These are phyloP conservation scores for Batillaria attramentaria DNA, from an alignment of 1,140 invertebrate species.

Conservation along the genomic window DNA sequence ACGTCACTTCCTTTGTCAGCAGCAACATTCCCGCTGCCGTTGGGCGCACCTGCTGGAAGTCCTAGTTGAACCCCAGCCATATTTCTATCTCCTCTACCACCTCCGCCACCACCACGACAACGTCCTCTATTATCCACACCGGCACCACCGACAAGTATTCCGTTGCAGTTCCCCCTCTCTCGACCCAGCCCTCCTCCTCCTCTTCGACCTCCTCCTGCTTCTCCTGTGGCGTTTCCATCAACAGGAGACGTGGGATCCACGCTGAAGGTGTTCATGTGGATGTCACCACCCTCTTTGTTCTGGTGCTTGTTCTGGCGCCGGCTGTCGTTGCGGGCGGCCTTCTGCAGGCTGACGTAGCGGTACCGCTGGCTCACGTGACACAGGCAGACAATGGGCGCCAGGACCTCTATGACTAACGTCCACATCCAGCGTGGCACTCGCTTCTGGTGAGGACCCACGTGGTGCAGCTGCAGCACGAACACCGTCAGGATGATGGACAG, in stretches of 20 bases:
- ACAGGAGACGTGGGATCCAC: not conserved
- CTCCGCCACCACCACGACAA: not conserved
- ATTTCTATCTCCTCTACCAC: not conserved
- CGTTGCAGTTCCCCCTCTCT: slow-evolving; percentile 23
- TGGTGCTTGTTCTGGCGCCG: not conserved
- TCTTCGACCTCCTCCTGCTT: not conserved
- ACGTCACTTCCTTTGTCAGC: no score
- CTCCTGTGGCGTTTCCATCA: not conserved
- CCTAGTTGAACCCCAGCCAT: no score
- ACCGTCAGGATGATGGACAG: slow-evolving; percentile 73
- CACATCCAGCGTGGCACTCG: slow-evolving; percentile 66
- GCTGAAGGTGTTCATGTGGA: not conserved
- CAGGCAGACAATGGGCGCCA: slow-evolving; percentile 51
- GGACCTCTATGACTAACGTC: slow-evolving; percentile 45
- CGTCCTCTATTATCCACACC: not conserved
- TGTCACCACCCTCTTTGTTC: not conserved
- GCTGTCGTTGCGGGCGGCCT: not conserved
- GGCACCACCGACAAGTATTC: not conserved
- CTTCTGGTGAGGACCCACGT: slow-evolving; percentile 68
- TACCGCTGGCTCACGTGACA: slow-evolving; percentile 28
- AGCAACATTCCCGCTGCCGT: no score
- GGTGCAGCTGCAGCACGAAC: slow-evolving; percentile 71
- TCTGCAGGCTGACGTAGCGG: slow-evolving; percentile 14
- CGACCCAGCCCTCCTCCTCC: not conserved
- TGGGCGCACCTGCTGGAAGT: no score